Percentiles rank a stretch among this genome's conserved stretches.
These are phyloP conservation scores for Julus scandinavius DNA, from an alignment of 2,888 invertebrate genomes.

Conservation along the genomic window DNA sequence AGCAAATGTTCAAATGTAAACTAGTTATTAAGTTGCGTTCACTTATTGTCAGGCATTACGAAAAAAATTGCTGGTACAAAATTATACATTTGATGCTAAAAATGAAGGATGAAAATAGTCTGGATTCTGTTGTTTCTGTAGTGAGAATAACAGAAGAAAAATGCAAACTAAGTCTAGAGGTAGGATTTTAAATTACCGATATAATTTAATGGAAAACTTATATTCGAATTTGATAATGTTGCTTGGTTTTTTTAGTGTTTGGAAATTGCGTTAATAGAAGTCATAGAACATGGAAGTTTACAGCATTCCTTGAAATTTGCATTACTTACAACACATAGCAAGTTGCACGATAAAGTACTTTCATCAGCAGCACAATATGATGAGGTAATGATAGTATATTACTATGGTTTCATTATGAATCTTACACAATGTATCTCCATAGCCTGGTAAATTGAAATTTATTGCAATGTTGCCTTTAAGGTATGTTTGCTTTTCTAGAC, in stretches of 20 bases:
- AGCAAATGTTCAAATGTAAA: background rate
- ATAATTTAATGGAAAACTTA: background rate
- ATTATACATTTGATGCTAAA: slow-evolving; percentile 46
- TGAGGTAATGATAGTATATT: background rate
- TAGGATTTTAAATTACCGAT: background rate
- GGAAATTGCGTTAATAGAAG: slow-evolving; percentile 22
- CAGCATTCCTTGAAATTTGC: slow-evolving; percentile 47
- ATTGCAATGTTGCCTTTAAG: too few relatives aligned
- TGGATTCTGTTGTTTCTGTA: slow-evolving; percentile 37
- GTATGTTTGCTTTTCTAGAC: background rate
- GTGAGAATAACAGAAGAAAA: slow-evolving; percentile 40
- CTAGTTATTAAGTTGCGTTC: background rate
- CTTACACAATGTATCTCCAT: background rate
- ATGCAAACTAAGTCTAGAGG: background rate
- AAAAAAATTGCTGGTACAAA: slow-evolving; percentile 51
- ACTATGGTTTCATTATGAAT: background rate
- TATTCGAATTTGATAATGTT: background rate
- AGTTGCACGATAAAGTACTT: slow-evolving; percentile 4
- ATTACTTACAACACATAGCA: slow-evolving; percentile 40
- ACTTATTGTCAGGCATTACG: slow-evolving; percentile 26
- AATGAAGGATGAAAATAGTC: background rate
- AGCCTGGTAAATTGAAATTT: too few relatives aligned
- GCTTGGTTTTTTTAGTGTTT: slow-evolving; percentile 36
- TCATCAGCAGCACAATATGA: background rate
- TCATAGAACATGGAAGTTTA: slow-evolving; percentile 42